Evolutionary conservation across 1,140 invertebrate genomes (phyloP).

Genomic region (Drosophila sproati): DNA sequence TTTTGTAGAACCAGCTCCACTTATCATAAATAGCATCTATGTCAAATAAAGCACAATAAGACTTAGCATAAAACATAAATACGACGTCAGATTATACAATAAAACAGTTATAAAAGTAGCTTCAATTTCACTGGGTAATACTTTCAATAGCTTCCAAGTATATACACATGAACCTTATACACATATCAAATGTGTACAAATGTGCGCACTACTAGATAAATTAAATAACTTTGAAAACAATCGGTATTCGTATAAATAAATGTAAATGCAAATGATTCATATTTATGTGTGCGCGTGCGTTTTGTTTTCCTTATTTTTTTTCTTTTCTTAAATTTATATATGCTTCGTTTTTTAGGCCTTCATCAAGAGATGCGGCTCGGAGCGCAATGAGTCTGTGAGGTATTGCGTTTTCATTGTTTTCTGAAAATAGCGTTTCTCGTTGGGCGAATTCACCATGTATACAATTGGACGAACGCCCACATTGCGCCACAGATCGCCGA

Average conservation of each 20-base stretch:
- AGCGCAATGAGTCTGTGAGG: conserved; percentile 82
- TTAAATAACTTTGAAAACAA: conserved; percentile 22
- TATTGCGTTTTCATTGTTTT: conserved; percentile 84
- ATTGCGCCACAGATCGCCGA: conserved; percentile 82
- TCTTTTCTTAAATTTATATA: not conserved
- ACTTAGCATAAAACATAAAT: conserved; percentile 52
- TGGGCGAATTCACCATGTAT: conserved; percentile 84
- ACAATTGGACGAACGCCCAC: conserved; percentile 82
- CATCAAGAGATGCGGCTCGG: conserved; percentile 82
- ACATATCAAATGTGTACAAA: conserved; percentile 22
- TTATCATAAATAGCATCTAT: conserved; percentile 39
- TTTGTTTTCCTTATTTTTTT: conserved; percentile 15
- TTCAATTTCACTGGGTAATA: conserved; percentile 67
- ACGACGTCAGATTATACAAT: conserved; percentile 4
- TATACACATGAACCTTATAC: conserved; percentile 20
- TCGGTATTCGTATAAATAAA: conserved; percentile 40
- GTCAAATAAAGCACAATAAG: conserved; percentile 50
- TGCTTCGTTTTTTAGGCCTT: conserved; percentile 59
- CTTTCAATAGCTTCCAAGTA: conserved; percentile 61
- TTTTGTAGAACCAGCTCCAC: conserved; percentile 2
- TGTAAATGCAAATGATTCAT: conserved; percentile 71
- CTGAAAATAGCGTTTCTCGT: conserved; percentile 84
- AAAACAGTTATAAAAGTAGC: conserved; percentile 32
- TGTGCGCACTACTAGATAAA: conserved; percentile 6
- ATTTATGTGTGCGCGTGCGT: conserved; percentile 27